These are phyloP conservation scores for Scaptomyza montana DNA, from an alignment of 1,140 invertebrate species.

Conservation along the genomic window DNA sequence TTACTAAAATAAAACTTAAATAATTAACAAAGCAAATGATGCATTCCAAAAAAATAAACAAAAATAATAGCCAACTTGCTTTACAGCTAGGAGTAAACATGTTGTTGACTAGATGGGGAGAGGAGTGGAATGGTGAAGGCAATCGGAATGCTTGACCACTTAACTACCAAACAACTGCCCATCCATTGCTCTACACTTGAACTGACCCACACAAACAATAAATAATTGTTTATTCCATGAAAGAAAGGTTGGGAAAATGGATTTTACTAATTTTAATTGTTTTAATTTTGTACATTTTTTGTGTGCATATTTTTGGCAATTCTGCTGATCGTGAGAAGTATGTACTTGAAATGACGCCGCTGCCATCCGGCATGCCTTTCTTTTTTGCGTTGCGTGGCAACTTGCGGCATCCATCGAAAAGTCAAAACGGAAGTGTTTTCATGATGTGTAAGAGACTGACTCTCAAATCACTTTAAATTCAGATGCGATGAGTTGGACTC, in stretches of 20 bases:
- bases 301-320: constrained; percentile 61
- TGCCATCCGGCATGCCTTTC: constrained; percentile 12
- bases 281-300: background rate
- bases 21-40: too few relatives aligned
- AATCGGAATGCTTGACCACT: constrained; percentile 41
- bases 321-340: constrained; percentile 23
- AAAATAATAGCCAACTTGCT: too few relatives aligned
- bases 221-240: constrained; percentile 34
- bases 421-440: constrained; percentile 72
- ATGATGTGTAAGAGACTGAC: constrained; percentile 66
- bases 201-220: constrained; percentile 68
- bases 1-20: too few relatives aligned
- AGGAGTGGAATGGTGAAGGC: constrained; percentile 8
- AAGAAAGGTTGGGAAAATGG: too few relatives aligned
- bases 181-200: constrained; percentile 64
- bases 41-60: too few relatives aligned
- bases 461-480: constrained; percentile 23
- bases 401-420: constrained; percentile 20
- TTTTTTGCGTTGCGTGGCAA: constrained; percentile 17
- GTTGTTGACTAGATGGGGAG: background rate
- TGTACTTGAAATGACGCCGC: background rate
- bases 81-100: background rate
- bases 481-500: constrained; percentile 59
- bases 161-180: constrained; percentile 57
- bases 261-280: too few relatives aligned